Conservation (phyloP, 2,888 invertebrate species). For the Pseudococcus longispinus region DNA sequence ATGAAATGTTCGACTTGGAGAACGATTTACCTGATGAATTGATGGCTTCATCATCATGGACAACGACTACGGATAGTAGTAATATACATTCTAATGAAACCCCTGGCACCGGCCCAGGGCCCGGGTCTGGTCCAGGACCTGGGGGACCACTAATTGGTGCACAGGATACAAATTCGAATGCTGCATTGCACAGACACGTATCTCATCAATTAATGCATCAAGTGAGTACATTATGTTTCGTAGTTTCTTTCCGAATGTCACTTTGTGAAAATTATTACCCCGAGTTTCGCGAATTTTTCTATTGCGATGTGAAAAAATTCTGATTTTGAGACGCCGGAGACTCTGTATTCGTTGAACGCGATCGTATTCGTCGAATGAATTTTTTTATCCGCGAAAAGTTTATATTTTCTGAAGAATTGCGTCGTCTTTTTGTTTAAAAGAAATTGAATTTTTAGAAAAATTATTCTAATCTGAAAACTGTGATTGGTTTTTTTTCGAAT, state of each 20-base stretch:
- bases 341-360: too few species aligned
- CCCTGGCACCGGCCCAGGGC: conserved; percentile 54
- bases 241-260: neutral
- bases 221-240: conserved; percentile 21
- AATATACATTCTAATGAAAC: conserved; percentile 47
- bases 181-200: conserved; percentile 49
- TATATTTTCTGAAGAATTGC: too few species aligned
- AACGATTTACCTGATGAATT: conserved; percentile 92
- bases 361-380: too few species aligned
- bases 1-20: conserved; percentile 83
- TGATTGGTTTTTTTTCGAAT: too few species aligned
- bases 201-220: conserved; percentile 49
- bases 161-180: conserved; percentile 62
- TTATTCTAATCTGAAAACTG: too few species aligned
- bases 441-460: too few species aligned
- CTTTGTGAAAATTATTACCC: neutral
- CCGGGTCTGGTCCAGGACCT: conserved; percentile 66
- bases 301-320: too few species aligned
- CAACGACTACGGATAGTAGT: conserved; percentile 76
- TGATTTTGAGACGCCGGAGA: too few species aligned
- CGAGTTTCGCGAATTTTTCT: too few species aligned
- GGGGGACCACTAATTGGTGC: conserved; percentile 65
- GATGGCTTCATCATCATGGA: conserved; percentile 77
- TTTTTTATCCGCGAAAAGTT: too few species aligned
- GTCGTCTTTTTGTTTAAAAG: too few species aligned